Evolutionary conservation across 1,140 invertebrate species (phyloP).

Genomic region (Linepithema humile): DNA sequence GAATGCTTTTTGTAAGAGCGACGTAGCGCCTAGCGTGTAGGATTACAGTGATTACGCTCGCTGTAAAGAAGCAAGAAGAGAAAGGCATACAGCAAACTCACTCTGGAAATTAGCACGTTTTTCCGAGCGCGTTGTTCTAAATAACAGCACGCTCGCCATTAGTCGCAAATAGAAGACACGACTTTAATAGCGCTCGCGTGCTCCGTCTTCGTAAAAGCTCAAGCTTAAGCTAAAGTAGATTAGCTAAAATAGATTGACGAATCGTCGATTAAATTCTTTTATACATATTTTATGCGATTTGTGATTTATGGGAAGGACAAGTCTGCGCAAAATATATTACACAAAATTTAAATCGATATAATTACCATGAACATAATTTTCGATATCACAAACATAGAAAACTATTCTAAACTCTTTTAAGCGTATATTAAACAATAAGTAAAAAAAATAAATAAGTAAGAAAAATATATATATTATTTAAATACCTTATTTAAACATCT

Average conservation of each 20-base stretch:
- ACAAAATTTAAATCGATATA: not conserved
- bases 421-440: too few relatives aligned
- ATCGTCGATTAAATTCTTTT: not conserved
- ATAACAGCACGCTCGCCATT: conserved; percentile 43
- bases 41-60: conserved; percentile 53
- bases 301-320: not conserved
- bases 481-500: too few relatives aligned
- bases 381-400: not conserved
- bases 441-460: too few relatives aligned
- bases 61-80: conserved; percentile 47
- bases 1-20: conserved; percentile 28
- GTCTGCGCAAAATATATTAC: not conserved
- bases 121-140: conserved; percentile 38
- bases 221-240: not conserved
- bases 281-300: not conserved
- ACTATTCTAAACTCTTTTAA: too few relatives aligned
- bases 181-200: conserved; percentile 43
- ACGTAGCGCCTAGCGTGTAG: conserved; percentile 17
- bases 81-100: conserved; percentile 47
- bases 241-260: too few relatives aligned
- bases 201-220: conserved; percentile 5
- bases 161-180: conserved; percentile 31
- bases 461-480: too few relatives aligned
- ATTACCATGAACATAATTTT: not conserved
- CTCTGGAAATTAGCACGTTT: conserved; percentile 54